These are phyloP conservation scores for Myotis daubentonii DNA, from an alignment of 2,797 vertebrate genomes.

Conservation along the genomic window DNA sequence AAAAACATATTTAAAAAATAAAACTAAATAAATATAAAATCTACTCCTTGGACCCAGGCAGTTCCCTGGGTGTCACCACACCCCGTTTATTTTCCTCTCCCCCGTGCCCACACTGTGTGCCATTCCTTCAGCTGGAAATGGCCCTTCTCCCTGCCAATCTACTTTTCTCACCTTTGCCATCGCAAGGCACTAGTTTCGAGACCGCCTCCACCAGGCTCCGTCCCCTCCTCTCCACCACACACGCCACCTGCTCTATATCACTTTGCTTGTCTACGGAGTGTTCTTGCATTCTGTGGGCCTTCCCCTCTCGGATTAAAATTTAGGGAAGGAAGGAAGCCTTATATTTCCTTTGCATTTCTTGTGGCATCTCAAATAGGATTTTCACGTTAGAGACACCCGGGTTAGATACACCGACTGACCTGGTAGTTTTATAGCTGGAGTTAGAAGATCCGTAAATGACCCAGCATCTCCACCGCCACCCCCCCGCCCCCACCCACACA, in stretches of 20 bases:
- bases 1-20: no score
- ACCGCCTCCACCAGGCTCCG: neutral
- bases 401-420: neutral
- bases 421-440: conserved; percentile 21
- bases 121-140: neutral
- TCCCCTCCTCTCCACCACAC: neutral
- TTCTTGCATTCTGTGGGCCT: neutral
- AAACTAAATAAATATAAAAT: neutral
- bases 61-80: neutral
- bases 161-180: neutral
- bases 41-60: neutral
- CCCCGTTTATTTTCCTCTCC: neutral
- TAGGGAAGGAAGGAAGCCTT: neutral
- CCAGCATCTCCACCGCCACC: neutral
- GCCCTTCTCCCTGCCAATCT: neutral
- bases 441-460: neutral
- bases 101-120: fast-evolving
- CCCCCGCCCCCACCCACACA: neutral
- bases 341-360: conserved; percentile 41
- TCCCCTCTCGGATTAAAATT: neutral
- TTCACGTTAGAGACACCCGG: neutral
- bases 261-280: neutral
- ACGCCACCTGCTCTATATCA: neutral
- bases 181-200: neutral
- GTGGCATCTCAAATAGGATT: neutral